Conservation (phyloP, 1,140 invertebrate genomes). For the Mylabris phalerata region DNA sequence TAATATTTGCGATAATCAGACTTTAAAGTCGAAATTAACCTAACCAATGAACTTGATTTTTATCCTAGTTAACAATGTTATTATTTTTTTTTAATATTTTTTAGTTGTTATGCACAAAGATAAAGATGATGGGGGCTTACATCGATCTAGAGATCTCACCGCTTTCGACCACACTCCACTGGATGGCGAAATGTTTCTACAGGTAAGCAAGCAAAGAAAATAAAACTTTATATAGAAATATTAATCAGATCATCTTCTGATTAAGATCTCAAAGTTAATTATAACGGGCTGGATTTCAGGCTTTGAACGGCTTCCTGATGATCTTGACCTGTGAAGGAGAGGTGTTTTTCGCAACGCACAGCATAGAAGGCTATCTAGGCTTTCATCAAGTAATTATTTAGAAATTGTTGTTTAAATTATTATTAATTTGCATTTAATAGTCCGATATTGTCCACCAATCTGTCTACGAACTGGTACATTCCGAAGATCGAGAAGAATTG, state of each 20-base stretch:
- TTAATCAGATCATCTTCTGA: not conserved
- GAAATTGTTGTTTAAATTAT: not conserved
- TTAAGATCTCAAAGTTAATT: not conserved
- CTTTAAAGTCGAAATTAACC: not conserved
- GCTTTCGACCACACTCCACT: constrained; percentile 84
- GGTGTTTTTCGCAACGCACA: constrained; percentile 98
- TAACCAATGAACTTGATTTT: too few species aligned
- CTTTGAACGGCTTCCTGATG: constrained; percentile 97
- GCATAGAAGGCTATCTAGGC: constrained; percentile 98
- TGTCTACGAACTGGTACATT: constrained; percentile 97
- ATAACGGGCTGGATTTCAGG: constrained; percentile 58
- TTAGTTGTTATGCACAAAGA: constrained; percentile 89
- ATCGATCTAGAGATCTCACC: constrained; percentile 66
- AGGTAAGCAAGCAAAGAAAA: constrained; percentile 55
- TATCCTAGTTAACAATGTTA: too few species aligned
- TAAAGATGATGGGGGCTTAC: constrained; percentile 68
- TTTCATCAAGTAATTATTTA: constrained; percentile 91
- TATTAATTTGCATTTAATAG: constrained; percentile 51
- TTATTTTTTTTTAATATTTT: constrained; percentile 42
- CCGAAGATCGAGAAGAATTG: constrained; percentile 95
- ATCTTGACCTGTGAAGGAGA: constrained; percentile 97
- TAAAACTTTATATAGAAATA: not conserved
- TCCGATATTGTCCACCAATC: constrained; percentile 99
- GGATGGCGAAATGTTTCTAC: constrained; percentile 90
- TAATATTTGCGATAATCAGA: constrained; percentile 8